Evolutionary conservation across 2,797 vertebrate species (phyloP).

Genomic region (Siniperca scherzeri): DNA sequence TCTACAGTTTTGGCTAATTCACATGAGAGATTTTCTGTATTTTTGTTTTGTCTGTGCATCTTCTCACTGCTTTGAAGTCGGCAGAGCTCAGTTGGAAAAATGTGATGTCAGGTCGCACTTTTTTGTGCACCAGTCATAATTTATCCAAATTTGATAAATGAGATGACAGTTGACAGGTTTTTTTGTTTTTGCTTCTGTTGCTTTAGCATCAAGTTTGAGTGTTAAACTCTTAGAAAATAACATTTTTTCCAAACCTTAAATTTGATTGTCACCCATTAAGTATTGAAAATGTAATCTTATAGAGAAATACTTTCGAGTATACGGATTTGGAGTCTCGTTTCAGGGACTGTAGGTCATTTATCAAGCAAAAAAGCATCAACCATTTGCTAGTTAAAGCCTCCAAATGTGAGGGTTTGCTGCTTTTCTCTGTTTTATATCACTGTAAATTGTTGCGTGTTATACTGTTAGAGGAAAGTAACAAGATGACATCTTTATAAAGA

Average conservation of each 20-base stretch:
- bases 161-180: background rate
- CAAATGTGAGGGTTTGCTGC: background rate
- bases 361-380: background rate
- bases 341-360: background rate
- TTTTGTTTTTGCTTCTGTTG: slow-evolving; percentile 11
- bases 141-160: background rate
- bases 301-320: background rate
- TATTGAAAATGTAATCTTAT: background rate
- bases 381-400: background rate
- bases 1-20: background rate
- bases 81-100: background rate
- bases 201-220: background rate
- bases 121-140: background rate
- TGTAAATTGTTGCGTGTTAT: background rate
- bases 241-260: background rate
- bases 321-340: background rate
- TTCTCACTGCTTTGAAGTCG: background rate
- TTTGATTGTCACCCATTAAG: background rate
- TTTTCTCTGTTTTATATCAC: background rate
- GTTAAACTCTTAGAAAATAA: background rate
- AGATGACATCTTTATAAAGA: no score
- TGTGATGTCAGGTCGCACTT: background rate
- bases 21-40: background rate
- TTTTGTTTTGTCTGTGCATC: background rate
- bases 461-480: background rate